These are phyloP conservation scores for Brienomyrus brachyistius DNA, from an alignment of 2,113 vertebrate species.

Conservation along the genomic window DNA sequence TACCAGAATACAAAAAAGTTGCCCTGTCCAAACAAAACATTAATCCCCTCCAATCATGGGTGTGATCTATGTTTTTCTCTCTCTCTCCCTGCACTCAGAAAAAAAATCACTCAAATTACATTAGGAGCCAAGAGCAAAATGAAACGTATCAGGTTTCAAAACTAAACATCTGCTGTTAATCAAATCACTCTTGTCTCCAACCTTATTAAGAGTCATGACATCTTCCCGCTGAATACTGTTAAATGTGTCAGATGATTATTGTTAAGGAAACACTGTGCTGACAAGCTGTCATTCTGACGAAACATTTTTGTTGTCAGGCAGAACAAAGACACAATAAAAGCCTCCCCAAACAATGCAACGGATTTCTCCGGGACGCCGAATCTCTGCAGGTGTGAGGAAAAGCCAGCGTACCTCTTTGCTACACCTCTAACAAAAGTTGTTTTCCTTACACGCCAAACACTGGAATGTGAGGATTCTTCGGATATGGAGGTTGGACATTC, in stretches of 20 bases:
- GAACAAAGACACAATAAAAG: background rate
- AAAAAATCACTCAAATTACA: background rate
- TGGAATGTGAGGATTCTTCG: background rate
- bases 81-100: background rate
- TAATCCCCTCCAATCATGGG: constrained; percentile 8
- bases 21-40: background rate
- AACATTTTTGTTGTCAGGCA: background rate
- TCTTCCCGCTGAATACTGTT: background rate
- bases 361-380: background rate
- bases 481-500: background rate
- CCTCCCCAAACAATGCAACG: background rate
- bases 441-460: background rate
- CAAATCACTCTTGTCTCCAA: background rate
- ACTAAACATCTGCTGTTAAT: background rate
- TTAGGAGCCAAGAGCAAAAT: background rate
- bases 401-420: background rate
- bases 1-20: background rate
- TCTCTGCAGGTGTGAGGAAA: background rate
- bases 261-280: background rate
- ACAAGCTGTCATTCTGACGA: background rate
- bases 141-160: constrained; percentile 3
- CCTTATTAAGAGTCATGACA: constrained; percentile 7
- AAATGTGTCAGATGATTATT: background rate
- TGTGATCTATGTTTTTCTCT: constrained; percentile 3
- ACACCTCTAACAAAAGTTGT: background rate